A percentile compares a stretch with the other conserved stretches of the same genome.
phyloP scores from a whole-genome alignment of 1,140 invertebrate genomes.

The Popillia japonica region DNA sequence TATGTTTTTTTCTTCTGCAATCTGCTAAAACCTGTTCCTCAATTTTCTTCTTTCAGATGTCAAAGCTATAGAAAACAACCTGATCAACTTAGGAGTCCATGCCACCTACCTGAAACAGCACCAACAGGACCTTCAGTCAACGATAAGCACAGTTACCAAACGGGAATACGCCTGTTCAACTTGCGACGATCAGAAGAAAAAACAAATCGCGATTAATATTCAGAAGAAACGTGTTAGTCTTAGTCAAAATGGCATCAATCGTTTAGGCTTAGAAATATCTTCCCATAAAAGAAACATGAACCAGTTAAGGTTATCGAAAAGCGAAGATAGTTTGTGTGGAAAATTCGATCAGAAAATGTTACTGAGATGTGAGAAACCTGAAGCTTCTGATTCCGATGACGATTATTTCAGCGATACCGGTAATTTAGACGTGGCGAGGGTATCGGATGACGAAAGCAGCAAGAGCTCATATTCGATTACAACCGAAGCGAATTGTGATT shows the following conservation, averaged over 20 bases:
- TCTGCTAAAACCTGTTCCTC: too few species aligned
- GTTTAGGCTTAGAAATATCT: background rate
- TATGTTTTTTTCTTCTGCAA: too few species aligned
- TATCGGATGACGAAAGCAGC: conserved; percentile 66
- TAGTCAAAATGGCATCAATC: conserved; percentile 22
- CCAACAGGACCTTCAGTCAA: conserved; percentile 23
- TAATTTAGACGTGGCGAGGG: conserved; percentile 58
- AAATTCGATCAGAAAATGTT: background rate
- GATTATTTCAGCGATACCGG: conserved; percentile 58
- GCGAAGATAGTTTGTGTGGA: conserved; percentile 34
- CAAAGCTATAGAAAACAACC: conserved; percentile 19
- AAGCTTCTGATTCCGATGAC: conserved; percentile 61
- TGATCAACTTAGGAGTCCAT: conserved; percentile 39
- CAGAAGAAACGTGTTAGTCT: conserved; percentile 5
- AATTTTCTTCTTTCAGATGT: background rate
- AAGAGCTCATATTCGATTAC: conserved; percentile 68
- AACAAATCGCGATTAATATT: background rate
- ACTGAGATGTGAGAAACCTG: conserved; percentile 37
- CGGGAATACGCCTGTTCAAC: conserved; percentile 45
- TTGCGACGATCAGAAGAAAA: background rate
- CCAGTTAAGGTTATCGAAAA: conserved; percentile 13
- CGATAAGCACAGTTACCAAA: background rate
- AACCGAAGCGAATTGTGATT: conserved; percentile 72
- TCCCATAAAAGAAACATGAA: background rate
- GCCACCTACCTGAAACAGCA: conserved; percentile 38